These are phyloP conservation scores for Lathamus discolor DNA, from an alignment of 2,113 vertebrate species.

Conservation along the genomic window DNA sequence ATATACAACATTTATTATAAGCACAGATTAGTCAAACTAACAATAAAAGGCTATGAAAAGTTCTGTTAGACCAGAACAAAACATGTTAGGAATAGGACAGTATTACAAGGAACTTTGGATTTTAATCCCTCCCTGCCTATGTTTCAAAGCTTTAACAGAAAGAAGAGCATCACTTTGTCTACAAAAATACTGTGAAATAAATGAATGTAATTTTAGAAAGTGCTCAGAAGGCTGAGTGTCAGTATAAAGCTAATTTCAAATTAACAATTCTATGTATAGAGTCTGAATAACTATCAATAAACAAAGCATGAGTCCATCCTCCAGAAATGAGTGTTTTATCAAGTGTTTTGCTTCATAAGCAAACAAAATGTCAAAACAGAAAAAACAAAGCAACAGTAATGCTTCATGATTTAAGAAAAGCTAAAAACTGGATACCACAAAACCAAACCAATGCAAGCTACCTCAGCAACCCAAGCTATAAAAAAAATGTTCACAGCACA, in stretches of 20 bases:
- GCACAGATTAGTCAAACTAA: neutral
- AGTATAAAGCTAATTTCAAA: neutral
- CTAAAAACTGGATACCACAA: neutral
- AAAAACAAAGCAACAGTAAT: constrained; percentile 13
- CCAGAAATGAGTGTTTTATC: constrained; percentile 36
- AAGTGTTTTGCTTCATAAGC: constrained; percentile 26
- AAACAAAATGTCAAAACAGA: constrained; percentile 47
- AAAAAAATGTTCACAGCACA: neutral
- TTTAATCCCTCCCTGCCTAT: neutral
- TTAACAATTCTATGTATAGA: neutral
- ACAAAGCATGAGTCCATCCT: neutral
- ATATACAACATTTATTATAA: neutral
- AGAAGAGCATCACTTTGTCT: neutral
- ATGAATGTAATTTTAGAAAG: neutral
- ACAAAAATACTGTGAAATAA: constrained; percentile 2
- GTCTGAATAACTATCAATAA: constrained; percentile 4
- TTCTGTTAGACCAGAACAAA: neutral
- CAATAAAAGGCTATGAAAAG: neutral
- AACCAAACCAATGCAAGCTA: neutral
- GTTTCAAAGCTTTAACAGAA: neutral
- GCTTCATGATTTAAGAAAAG: neutral
- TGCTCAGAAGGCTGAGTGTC: neutral
- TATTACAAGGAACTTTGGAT: neutral
- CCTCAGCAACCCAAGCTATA: neutral
- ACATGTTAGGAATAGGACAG: neutral